These are phyloP conservation scores for Anoplius nigerrimus DNA, from an alignment of 2,888 invertebrate genomes.

Conservation along the genomic window DNA sequence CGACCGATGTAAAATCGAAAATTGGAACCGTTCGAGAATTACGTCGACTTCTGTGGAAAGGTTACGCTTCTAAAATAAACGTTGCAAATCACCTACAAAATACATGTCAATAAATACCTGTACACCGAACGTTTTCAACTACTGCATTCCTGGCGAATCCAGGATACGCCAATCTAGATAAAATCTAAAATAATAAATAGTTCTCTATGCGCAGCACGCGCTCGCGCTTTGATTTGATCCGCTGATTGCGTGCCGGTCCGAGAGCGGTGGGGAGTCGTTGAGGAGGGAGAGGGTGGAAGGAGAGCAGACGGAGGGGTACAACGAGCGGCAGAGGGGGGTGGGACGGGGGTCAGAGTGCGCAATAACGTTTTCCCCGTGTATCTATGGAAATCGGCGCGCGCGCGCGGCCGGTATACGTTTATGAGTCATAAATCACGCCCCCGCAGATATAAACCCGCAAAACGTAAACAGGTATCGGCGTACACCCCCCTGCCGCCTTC, in stretches of 20 bases:
- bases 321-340: neutral
- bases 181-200: no score
- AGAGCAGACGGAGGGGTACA: neutral
- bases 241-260: neutral
- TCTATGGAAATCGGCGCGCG: constrained; percentile 51
- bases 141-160: no score
- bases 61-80: no score
- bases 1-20: no score
- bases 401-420: constrained; percentile 44
- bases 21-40: no score
- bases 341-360: constrained; percentile 7
- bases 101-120: no score
- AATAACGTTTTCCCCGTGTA: constrained; percentile 48
- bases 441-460: constrained; percentile 47
- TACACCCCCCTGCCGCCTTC: no score
- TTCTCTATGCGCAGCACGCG: no score
- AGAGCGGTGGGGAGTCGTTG: neutral
- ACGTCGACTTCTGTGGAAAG: no score
- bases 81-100: no score
- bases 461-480: constrained; percentile 50
- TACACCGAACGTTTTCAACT: no score
- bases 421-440: constrained; percentile 53
- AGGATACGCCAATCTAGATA: no score
- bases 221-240: constrained; percentile 3
- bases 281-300: neutral